Evolutionary conservation across 2,797 vertebrate genomes (phyloP), one percentile per base, ranked within the genome.

Genomic region (Caiman crocodilus): DNA sequence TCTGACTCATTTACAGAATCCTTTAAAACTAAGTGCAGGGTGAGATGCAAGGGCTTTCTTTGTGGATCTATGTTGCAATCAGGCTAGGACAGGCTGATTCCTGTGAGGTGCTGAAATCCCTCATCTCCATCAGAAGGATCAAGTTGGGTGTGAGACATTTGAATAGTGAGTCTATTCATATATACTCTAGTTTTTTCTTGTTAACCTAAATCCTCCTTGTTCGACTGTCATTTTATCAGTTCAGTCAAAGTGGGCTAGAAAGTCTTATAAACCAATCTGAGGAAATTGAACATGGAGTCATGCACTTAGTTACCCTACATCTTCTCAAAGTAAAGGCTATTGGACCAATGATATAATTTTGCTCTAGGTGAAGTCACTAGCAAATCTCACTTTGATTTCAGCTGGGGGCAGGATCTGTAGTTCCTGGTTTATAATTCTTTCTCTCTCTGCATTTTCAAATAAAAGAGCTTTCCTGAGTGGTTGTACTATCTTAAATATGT

Each of bases 401-500:
- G 23, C 20, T 58, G 15, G 58, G 21, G 86, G 89, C 77, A 87
- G 63, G 21, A 28, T 74, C 71, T 84, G n/a, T 30, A 28, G 13
- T 8, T 21, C 67, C 28, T 79, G 0, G 8, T 26, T 65, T 64
- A 74, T 3, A 35, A 16, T 4, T 35, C 1, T 58, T 17, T 64
- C 32, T 82, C 23, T 0, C 75, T 1, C 1, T 15, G 82, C 73
- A 4, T 71, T 87, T 67, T 74, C 50, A 88, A 82, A 61, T 74
- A 28, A 74, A 42, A 28, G 79, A 82, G 30, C 85, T 80, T 11
- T 64, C 87, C 64, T 42, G 28, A 35, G 78, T 1, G 0, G 79
- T 94, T 58, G 32, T 69, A 86, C 6, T 4, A 64, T 82, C 69
- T 89, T 91, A 85, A 94, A 84, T 64, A 87, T 9, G 42, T 69